phyloP scores from a whole-genome alignment of 30 jellyfish, hydroid and myxozoan genomes.

The Mastigias papua region DNA sequence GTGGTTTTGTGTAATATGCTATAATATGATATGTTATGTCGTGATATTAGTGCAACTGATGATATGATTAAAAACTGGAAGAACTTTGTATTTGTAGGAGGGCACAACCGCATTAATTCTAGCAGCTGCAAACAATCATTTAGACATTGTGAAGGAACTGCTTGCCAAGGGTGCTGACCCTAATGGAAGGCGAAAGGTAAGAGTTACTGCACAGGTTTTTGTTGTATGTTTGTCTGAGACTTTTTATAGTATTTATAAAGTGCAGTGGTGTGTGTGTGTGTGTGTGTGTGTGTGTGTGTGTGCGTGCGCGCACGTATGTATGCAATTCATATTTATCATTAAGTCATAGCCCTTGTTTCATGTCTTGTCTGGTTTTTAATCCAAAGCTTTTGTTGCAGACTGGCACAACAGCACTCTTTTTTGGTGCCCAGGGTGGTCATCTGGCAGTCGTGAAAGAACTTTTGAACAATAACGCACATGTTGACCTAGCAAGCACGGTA shows the following conservation, averaged over 20 bases:
- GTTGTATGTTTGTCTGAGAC: neutral
- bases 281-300: no score
- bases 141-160: slow-evolving; percentile 83
- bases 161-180: slow-evolving; percentile 84
- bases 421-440: slow-evolving; percentile 99
- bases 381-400: slow-evolving; percentile 61
- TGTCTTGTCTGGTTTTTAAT: neutral
- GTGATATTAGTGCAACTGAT: neutral
- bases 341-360: neutral
- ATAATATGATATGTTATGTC: no score
- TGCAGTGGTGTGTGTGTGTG: no score
- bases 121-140: slow-evolving; percentile 95
- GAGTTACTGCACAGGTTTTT: neutral
- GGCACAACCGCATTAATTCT: slow-evolving; percentile 93
- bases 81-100: slow-evolving; percentile 60
- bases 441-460: slow-evolving; percentile 82
- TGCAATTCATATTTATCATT: neutral
- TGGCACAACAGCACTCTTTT: slow-evolving; percentile 97
- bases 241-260: no score
- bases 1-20: no score
- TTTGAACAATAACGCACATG: slow-evolving; percentile 82
- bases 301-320: neutral
- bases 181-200: slow-evolving; percentile 90
- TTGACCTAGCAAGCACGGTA: slow-evolving; percentile 89
- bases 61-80: neutral